Conservation (phyloP, 2,797 vertebrate species). For the Neopelma chrysocephalum region DNA sequence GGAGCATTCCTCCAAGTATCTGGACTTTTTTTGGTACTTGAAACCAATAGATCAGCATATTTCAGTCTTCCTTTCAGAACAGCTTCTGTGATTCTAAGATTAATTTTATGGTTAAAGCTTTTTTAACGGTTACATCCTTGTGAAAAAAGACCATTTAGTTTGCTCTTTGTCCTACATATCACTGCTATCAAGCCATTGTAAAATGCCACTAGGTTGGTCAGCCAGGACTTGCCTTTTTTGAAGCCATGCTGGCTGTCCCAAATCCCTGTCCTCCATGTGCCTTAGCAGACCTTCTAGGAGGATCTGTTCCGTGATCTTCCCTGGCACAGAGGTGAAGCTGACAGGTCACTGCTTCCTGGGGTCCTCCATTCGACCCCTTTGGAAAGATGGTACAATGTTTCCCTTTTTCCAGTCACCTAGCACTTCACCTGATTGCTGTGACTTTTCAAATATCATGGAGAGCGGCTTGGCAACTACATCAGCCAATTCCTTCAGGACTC, state of each 20-base stretch:
- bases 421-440: background rate
- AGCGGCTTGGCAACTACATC: background rate
- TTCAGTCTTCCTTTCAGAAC: background rate
- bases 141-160: background rate
- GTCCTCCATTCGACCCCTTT: background rate
- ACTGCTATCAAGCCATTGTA: background rate
- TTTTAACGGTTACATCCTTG: background rate
- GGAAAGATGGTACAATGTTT: background rate
- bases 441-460: background rate
- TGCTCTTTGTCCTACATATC: constrained; percentile 7
- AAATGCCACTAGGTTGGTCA: background rate
- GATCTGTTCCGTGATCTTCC: background rate
- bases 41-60: background rate
- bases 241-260: background rate
- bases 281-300: background rate
- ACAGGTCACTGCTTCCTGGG: background rate
- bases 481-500: background rate
- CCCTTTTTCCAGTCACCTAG: background rate
- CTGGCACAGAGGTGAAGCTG: background rate
- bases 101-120: background rate
- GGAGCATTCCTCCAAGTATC: background rate
- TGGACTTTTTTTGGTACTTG: constrained; percentile 1
- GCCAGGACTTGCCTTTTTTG: background rate
- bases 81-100: background rate
- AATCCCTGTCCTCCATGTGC: background rate